A percentile compares a stretch with the other conserved stretches of the same genome.
Evolutionary conservation across 2,888 invertebrate species (phyloP).

Genomic region (Drosophila hamatofila): DNA sequence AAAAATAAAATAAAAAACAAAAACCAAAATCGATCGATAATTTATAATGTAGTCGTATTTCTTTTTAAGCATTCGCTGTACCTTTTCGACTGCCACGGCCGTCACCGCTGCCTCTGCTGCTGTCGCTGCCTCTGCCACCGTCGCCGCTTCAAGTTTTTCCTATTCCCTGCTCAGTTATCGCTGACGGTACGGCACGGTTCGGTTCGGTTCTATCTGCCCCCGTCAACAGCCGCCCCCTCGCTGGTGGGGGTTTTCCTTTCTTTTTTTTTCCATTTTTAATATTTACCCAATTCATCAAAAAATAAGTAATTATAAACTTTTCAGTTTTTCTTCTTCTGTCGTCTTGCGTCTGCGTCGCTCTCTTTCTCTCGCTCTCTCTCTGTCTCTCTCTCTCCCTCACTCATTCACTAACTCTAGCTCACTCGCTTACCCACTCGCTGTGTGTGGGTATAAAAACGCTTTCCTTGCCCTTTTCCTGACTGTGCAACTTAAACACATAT

Average conservation of each 20-base stretch:
- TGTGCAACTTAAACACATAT: conserved; percentile 62
- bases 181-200: conserved; percentile 9
- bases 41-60: conserved; percentile 81
- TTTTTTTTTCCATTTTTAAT: conserved; percentile 66
- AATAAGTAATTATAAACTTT: conserved; percentile 85
- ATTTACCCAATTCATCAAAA: conserved; percentile 85
- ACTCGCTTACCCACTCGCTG: conserved; percentile 8
- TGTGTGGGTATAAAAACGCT: conserved; percentile 70
- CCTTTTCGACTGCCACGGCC: conserved; percentile 60
- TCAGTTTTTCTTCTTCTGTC: conserved; percentile 73
- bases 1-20: conserved; percentile 20
- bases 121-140: conserved; percentile 8
- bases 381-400: conserved; percentile 1
- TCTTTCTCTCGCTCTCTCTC: conserved; percentile 1
- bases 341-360: conserved; percentile 72
- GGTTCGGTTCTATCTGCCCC: conserved; percentile 24
- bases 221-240: neutral
- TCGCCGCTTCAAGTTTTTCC: conserved; percentile 38
- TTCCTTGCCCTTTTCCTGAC: conserved; percentile 70
- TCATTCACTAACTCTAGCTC: conserved; percentile 4
- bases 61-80: conserved; percentile 70
- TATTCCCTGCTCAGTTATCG: conserved; percentile 44
- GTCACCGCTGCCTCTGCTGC: neutral
- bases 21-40: conserved; percentile 74
- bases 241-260: conserved; percentile 36